phyloP scores from a whole-genome alignment of 2,888 invertebrate species.

The Merodon equestris region DNA sequence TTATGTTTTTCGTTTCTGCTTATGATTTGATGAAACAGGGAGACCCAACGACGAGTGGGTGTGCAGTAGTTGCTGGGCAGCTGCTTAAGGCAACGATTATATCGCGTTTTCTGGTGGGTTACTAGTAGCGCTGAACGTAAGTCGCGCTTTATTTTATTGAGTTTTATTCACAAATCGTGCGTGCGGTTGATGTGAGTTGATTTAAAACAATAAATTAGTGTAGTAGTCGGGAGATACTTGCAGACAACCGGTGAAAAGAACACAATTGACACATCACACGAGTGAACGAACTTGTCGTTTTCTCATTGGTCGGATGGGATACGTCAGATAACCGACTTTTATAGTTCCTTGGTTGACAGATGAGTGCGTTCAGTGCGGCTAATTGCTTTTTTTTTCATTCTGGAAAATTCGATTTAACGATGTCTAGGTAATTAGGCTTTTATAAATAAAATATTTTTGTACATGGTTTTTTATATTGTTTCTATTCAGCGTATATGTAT shows the following conservation, averaged over 20 bases:
- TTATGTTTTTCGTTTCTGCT: no score
- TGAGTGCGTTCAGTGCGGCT: constrained; percentile 36
- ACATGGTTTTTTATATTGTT: no score
- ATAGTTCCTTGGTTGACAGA: constrained; percentile 30
- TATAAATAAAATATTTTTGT: no score
- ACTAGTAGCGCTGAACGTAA: background rate
- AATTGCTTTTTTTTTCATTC: background rate
- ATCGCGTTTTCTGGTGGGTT: background rate
- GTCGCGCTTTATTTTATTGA: background rate
- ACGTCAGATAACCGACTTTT: constrained; percentile 35
- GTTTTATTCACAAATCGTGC: constrained; percentile 32
- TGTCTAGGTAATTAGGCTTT: no score
- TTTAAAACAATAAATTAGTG: constrained; percentile 6
- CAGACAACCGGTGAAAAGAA: constrained; percentile 65
- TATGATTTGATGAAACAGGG: constrained; percentile 21
- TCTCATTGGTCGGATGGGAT: constrained; percentile 65
- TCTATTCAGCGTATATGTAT: no score
- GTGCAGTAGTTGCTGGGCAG: constrained; percentile 16
- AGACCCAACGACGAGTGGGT: constrained; percentile 14
- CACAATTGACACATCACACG: constrained; percentile 66
- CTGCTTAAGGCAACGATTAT: constrained; percentile 29
- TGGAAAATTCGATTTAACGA: constrained; percentile 4
- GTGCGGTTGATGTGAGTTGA: constrained; percentile 2
- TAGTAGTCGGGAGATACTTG: constrained; percentile 14
- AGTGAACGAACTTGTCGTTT: constrained; percentile 70